Evolutionary conservation across 2,797 vertebrate species (phyloP).

Genomic region (Pangasius macronema): DNA sequence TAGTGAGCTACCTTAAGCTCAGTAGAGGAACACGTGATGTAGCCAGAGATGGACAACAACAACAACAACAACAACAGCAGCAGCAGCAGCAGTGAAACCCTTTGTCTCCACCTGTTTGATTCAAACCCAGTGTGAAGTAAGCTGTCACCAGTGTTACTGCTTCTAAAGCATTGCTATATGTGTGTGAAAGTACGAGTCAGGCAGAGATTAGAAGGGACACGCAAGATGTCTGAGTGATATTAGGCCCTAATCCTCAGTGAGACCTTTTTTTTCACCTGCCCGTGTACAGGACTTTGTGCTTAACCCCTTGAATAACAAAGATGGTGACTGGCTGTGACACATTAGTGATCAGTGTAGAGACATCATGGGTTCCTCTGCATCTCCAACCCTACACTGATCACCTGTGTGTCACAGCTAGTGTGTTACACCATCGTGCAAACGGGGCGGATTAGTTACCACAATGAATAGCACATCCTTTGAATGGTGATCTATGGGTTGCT

Average conservation of each 20-base stretch:
- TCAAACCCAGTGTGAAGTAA: background rate
- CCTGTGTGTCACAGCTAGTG: background rate
- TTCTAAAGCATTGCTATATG: slow-evolving; percentile 13
- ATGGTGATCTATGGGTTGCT: background rate
- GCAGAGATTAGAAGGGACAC: slow-evolving; percentile 41
- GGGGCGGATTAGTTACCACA: background rate
- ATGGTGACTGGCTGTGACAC: slow-evolving; percentile 21
- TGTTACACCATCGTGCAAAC: background rate
- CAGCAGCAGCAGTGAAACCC: background rate
- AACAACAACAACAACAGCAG: background rate
- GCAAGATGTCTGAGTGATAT: slow-evolving; percentile 54
- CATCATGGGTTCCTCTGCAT: background rate
- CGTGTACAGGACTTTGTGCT: slow-evolving; percentile 29
- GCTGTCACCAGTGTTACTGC: background rate
- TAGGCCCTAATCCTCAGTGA: slow-evolving; percentile 65
- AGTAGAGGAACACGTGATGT: background rate
- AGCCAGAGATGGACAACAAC: background rate
- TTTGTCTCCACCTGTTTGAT: background rate
- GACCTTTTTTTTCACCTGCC: slow-evolving; percentile 42
- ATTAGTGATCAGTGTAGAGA: background rate
- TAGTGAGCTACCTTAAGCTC: background rate
- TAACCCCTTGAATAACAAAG: slow-evolving; percentile 42
- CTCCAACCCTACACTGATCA: background rate
- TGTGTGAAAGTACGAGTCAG: slow-evolving; percentile 34
- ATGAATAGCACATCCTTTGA: background rate